Percentiles rank a stretch among this genome's conserved stretches.
Conservation (phyloP, 2,113 vertebrate species). For the Nothocercus julius region DNA sequence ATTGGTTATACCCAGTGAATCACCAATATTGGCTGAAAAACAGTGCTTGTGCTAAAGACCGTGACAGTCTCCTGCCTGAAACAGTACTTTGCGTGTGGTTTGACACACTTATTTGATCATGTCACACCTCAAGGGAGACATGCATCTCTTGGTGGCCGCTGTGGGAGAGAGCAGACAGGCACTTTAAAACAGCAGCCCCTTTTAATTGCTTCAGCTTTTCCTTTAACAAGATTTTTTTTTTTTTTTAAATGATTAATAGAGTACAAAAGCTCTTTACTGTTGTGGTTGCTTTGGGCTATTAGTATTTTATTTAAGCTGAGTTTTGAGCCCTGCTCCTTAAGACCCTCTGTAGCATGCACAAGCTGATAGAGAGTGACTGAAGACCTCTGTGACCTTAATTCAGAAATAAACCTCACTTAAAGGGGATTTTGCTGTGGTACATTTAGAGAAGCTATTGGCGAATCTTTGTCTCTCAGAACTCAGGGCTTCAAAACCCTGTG, state of each 20-base stretch:
- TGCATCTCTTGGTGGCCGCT: neutral
- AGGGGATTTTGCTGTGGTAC: neutral
- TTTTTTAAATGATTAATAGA: neutral
- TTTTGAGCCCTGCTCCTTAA: neutral
- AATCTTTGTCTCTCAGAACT: neutral
- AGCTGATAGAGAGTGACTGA: neutral
- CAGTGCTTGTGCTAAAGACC: neutral
- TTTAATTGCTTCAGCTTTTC: neutral
- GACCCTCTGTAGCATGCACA: rapidly evolving
- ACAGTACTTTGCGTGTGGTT: rapidly evolving
- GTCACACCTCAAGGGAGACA: neutral
- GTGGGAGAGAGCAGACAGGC: neutral
- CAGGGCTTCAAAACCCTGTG: neutral
- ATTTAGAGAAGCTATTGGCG: neutral
- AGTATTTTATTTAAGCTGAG: neutral
- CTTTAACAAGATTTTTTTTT: neutral
- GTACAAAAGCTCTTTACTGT: neutral
- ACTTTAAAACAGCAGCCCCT: neutral
- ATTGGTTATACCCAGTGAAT: rapidly evolving
- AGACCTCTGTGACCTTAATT: neutral
- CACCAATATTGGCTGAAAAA: neutral
- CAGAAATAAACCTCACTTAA: neutral
- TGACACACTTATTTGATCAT: neutral
- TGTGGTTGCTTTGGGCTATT: neutral
- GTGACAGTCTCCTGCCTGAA: neutral